Conservation (phyloP, 2,888 invertebrate species). For the Macaria notata region DNA sequence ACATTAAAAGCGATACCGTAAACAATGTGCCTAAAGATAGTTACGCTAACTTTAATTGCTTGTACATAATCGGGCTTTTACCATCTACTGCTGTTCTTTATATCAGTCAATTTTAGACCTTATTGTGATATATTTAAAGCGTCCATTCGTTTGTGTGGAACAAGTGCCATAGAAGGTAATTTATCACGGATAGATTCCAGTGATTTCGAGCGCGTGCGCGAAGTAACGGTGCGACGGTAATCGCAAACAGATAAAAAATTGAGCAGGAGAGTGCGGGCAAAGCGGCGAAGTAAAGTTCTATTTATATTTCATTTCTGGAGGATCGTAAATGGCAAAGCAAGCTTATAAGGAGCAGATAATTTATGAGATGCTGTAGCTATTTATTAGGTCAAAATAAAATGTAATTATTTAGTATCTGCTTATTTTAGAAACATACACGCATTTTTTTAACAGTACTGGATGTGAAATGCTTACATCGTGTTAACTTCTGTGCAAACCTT, state of each 20-base stretch:
- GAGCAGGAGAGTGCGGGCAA: conserved; percentile 25
- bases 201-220: conserved; percentile 58
- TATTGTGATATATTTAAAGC: conserved; percentile 31
- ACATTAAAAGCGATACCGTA: conserved; percentile 31
- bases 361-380: too few relatives aligned
- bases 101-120: conserved; percentile 24
- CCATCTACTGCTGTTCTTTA: conserved; percentile 25
- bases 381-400: too few relatives aligned
- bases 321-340: not conserved
- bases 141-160: conserved; percentile 28
- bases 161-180: conserved; percentile 35
- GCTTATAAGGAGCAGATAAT: too few relatives aligned
- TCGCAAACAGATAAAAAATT: conserved; percentile 67
- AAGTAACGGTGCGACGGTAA: conserved; percentile 68
- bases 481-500: too few relatives aligned
- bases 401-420: too few relatives aligned
- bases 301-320: conserved; percentile 17
- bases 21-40: conserved; percentile 36
- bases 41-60: conserved; percentile 40
- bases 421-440: too few relatives aligned
- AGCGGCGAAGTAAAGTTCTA: conserved; percentile 22
- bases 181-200: conserved; percentile 51
- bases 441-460: too few relatives aligned
- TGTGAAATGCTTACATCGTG: too few relatives aligned
- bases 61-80: conserved; percentile 35